Conservation (phyloP, 2,888 invertebrate species). For the Drosophila borborema region DNA sequence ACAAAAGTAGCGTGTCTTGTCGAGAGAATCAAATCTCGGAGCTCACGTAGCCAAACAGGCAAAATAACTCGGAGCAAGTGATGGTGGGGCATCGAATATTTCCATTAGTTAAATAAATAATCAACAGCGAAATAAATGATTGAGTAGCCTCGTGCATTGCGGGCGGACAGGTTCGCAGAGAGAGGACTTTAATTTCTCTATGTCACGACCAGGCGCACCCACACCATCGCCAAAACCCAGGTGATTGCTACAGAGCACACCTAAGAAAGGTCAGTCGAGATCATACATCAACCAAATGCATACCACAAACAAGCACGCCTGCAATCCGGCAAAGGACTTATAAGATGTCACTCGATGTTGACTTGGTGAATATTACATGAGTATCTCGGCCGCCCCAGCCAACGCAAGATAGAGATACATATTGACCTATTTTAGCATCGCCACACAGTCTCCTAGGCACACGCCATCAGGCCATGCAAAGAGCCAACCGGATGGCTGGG, state of each 20-base stretch:
- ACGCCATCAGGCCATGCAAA: slow-evolving; percentile 11
- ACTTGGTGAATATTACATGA: slow-evolving; percentile 71
- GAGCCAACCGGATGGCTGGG: slow-evolving; percentile 13
- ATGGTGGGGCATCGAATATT: slow-evolving; percentile 68
- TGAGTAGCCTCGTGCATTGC: slow-evolving; percentile 48
- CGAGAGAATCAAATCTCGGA: slow-evolving; percentile 53
- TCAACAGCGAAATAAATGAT: slow-evolving; percentile 76
- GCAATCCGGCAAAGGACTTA: slow-evolving; percentile 40
- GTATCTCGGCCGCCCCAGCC: slow-evolving; percentile 30
- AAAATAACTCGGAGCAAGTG: slow-evolving; percentile 9
- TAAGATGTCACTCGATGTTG: slow-evolving; percentile 66
- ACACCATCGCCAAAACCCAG: background rate
- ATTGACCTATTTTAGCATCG: slow-evolving; percentile 69
- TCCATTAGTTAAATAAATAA: slow-evolving; percentile 84
- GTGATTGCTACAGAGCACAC: slow-evolving; percentile 21
- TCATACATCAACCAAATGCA: slow-evolving; percentile 65
- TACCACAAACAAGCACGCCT: slow-evolving; percentile 31
- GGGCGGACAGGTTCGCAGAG: slow-evolving; percentile 1
- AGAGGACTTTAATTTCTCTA: slow-evolving; percentile 43
- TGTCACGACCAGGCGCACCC: slow-evolving; percentile 40
- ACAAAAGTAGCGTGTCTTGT: slow-evolving; percentile 31
- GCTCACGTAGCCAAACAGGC: slow-evolving; percentile 44
- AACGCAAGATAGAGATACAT: slow-evolving; percentile 20
- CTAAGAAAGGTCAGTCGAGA: slow-evolving; percentile 54
- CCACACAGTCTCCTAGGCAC: slow-evolving; percentile 47